A percentile compares a stretch with the other conserved stretches of the same genome.
phyloP scores from a whole-genome alignment of 1,140 invertebrate species.

The Apolygus lucorum region DNA sequence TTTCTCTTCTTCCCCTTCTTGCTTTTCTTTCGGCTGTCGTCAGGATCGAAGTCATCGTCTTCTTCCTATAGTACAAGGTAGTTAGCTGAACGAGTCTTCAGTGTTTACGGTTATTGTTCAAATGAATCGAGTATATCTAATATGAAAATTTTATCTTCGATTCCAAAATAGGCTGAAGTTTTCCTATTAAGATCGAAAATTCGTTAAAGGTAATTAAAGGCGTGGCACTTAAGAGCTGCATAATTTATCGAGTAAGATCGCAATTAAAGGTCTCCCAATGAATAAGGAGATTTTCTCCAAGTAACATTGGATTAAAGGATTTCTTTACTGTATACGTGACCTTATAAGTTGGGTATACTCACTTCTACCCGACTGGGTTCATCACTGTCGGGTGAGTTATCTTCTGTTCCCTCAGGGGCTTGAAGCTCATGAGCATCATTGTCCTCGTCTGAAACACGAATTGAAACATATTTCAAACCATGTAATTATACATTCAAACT shows the following conservation, averaged over 20 bases:
- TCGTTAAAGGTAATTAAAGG: too few species aligned
- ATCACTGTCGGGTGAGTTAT: slow-evolving; percentile 64
- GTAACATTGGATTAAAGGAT: background rate
- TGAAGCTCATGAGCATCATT: slow-evolving; percentile 43
- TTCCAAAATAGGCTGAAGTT: too few species aligned
- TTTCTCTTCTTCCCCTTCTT: slow-evolving; percentile 88
- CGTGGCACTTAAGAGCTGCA: too few species aligned
- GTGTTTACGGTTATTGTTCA: too few species aligned
- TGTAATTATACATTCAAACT: too few species aligned
- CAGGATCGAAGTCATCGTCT: slow-evolving; percentile 76
- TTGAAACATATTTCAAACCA: too few species aligned
- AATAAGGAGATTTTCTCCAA: background rate
- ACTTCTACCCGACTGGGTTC: slow-evolving; percentile 50
- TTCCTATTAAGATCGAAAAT: too few species aligned
- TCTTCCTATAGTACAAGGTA: slow-evolving; percentile 51
- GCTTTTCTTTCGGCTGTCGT: slow-evolving; percentile 58
- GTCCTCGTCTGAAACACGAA: slow-evolving; percentile 55
- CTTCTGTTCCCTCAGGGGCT: slow-evolving; percentile 47
- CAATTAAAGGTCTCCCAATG: too few species aligned
- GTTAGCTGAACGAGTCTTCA: too few species aligned
- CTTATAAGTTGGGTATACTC: slow-evolving; percentile 24
- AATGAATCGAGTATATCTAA: too few species aligned
- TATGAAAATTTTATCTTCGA: too few species aligned
- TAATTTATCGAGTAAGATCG: too few species aligned
- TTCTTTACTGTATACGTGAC: background rate